Base-by-base conservation (phyloP, 2,797 vertebrate species). In the Glossophaga mutica region DNA sequence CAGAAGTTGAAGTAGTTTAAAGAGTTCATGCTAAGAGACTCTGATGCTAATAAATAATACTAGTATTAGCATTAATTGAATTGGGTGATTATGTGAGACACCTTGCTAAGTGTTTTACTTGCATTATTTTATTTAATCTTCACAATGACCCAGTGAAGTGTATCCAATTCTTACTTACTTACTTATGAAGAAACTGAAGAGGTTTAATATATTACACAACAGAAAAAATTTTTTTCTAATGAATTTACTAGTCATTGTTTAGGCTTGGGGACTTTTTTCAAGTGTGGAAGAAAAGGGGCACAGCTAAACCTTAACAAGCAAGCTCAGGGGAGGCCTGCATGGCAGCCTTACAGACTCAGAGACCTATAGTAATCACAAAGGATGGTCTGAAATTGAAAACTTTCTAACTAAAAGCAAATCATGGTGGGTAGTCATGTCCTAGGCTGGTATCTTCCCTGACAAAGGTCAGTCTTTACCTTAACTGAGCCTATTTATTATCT, bases 101-200 rank as follows among this genome's bases (percentile, higher is more conserved):
- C 15, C 29, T 57, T 59, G 3, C 29, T 82, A 68, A 86, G 22
- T 83, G 34, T 37, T 93, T 84, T 62, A n/a, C 4, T 79, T 79
- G 10, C 37, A 34, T 93, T 81, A 71, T 62, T 94, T 94, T 81
- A 79, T 57, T 86, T 78, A 88, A 89, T 50, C 46, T 11, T 87
- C 26, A 90, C 29, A 92, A 77, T 65, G 70, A 81, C 57, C 22
- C 59, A 76, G 7, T 24, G 16, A 94, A 57, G 5, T n/a, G 48
- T 34, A 32, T 1, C 42, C 34, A 62, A 32, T 88, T 79, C 90
- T 74, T 74, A 59, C 48, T 55, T 88, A 21, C 22, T 90, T 84
- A 67, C 32, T 59, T 48, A 71, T 46, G 32, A 89, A 86, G 73
- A 91, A 96, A 79, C 0, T 48, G 22, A 95, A 9, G 9, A 77